Evolutionary conservation across 1,140 invertebrate genomes (phyloP).

Genomic region (Camponotus pennsylvanicus): DNA sequence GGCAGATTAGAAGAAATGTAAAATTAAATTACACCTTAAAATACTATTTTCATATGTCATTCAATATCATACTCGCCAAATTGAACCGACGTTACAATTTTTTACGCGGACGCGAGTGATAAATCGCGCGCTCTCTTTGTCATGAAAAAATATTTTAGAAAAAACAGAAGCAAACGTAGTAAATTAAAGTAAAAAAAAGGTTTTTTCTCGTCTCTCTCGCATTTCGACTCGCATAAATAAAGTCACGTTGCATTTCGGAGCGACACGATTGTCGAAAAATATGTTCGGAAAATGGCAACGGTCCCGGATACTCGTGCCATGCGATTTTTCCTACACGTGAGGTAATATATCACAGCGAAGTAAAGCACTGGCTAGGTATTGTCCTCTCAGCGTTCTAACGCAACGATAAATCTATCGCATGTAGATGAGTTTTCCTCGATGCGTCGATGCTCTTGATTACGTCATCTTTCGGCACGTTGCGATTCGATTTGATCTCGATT

Average conservation of each 20-base stretch:
- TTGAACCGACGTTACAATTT: neutral
- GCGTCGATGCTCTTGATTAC: neutral
- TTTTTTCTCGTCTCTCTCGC: neutral
- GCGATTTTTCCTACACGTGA: neutral
- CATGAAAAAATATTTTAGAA: neutral
- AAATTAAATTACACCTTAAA: slow-evolving; percentile 4
- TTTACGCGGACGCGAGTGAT: slow-evolving; percentile 25
- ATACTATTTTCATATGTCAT: neutral
- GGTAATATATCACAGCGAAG: neutral
- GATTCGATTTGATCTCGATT: slow-evolving; percentile 14
- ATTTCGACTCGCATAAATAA: slow-evolving; percentile 29
- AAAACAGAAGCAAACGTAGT: neutral
- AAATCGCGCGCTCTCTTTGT: slow-evolving; percentile 10
- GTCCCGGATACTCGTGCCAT: neutral
- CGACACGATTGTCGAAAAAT: neutral
- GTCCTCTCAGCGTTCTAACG: slow-evolving; percentile 15
- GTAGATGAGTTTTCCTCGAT: slow-evolving; percentile 19
- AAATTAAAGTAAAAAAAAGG: neutral
- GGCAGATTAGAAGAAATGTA: neutral
- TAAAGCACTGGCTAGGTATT: slow-evolving; percentile 5
- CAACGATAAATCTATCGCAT: slow-evolving; percentile 46
- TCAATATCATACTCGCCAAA: neutral
- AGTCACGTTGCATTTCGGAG: neutral
- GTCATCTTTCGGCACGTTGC: slow-evolving; percentile 20
- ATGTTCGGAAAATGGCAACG: slow-evolving; percentile 22